phyloP scores from a whole-genome alignment of 2,888 invertebrate genomes.

The Pomacea canaliculata region DNA sequence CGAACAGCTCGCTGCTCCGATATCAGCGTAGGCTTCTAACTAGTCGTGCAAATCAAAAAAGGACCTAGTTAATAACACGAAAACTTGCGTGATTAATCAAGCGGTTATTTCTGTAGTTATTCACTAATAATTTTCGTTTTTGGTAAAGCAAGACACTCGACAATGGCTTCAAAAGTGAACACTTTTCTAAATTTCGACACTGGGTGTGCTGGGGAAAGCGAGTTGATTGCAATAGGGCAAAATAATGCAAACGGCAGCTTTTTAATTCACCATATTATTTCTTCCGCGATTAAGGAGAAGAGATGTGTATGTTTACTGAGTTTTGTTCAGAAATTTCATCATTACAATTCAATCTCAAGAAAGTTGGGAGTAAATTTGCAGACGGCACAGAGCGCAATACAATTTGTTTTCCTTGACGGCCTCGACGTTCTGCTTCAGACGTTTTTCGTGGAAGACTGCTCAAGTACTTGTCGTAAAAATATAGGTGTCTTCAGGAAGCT shows the following conservation, averaged over 20 bases:
- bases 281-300: slow-evolving; percentile 14
- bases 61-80: too few species aligned
- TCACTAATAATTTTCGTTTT: too few species aligned
- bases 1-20: too few species aligned
- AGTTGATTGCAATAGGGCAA: slow-evolving; percentile 13
- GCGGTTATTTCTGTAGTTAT: too few species aligned
- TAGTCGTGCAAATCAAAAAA: too few species aligned
- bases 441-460: not conserved
- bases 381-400: not conserved
- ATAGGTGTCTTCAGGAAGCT: not conserved
- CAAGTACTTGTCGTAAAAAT: not conserved
- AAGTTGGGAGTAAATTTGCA: slow-evolving; percentile 9
- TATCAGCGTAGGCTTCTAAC: too few species aligned
- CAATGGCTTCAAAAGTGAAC: slow-evolving; percentile 13
- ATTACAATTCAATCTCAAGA: slow-evolving; percentile 15
- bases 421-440: slow-evolving; percentile 6
- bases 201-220: slow-evolving; percentile 3
- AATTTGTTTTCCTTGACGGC: slow-evolving; percentile 16
- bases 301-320: slow-evolving; percentile 6
- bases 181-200: slow-evolving; percentile 16
- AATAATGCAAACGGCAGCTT: slow-evolving; percentile 12
- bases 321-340: slow-evolving; percentile 23
- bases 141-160: too few species aligned
- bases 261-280: slow-evolving; percentile 13
- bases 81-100: too few species aligned